Evolutionary conservation across 2,888 invertebrate genomes (phyloP).

Genomic region (Drosophila algonquin): DNA sequence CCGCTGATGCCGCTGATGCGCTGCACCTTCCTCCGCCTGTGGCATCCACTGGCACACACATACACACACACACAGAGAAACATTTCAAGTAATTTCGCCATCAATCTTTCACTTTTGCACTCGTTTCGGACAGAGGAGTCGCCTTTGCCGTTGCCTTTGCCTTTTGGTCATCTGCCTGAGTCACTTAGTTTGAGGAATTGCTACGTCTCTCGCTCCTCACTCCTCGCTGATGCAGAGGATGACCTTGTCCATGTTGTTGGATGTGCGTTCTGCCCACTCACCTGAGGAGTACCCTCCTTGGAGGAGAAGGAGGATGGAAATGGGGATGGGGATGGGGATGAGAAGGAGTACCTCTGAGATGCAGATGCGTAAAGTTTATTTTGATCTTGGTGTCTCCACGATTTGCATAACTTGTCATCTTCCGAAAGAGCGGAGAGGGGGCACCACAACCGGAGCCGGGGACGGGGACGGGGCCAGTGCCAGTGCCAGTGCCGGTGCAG

Average conservation of each 20-base stretch:
- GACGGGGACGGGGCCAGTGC: too few relatives aligned
- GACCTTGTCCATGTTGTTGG: slow-evolving; percentile 54
- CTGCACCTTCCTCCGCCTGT: slow-evolving; percentile 4
- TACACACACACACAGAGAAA: slow-evolving; percentile 49
- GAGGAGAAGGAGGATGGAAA: background rate
- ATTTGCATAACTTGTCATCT: slow-evolving; percentile 79
- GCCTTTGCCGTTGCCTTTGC: slow-evolving; percentile 3
- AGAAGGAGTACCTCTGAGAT: background rate
- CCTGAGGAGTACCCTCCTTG: slow-evolving; percentile 40
- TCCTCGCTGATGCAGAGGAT: slow-evolving; percentile 6
- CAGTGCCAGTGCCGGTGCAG: background rate
- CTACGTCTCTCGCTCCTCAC: background rate
- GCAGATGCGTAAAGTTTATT: slow-evolving; percentile 70
- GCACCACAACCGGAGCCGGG: background rate
- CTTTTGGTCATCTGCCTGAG: slow-evolving; percentile 34
- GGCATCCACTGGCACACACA: slow-evolving; percentile 22
- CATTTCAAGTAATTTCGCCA: slow-evolving; percentile 80
- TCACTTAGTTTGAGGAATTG: slow-evolving; percentile 36
- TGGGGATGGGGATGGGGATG: background rate
- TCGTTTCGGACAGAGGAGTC: slow-evolving; percentile 64
- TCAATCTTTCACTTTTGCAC: slow-evolving; percentile 81
- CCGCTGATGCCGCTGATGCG: background rate
- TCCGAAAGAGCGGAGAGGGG: slow-evolving; percentile 35
- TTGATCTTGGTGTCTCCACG: slow-evolving; percentile 78
- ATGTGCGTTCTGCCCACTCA: slow-evolving; percentile 67